Evolutionary conservation across 2,888 invertebrate species (phyloP).

Genomic region (Anoncus sp.): DNA sequence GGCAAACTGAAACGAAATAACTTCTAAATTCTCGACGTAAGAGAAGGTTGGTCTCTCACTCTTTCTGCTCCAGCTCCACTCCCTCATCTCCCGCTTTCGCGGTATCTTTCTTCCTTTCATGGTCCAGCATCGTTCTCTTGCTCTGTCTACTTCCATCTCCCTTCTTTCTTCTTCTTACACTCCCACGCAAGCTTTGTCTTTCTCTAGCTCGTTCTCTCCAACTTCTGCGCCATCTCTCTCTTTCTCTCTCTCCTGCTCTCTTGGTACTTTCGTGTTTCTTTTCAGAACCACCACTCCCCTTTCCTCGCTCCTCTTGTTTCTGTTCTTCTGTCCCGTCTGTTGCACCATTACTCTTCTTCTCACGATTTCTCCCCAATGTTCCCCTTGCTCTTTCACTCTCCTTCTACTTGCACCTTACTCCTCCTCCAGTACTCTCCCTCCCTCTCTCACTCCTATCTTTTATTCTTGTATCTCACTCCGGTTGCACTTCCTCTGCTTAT

Average conservation of each 20-base stretch:
- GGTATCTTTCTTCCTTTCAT: not conserved
- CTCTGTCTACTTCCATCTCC: slow-evolving; percentile 9
- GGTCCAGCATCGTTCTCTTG: slow-evolving; percentile 16
- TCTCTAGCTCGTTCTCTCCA: slow-evolving; percentile 6
- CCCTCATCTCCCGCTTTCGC: too few relatives aligned
- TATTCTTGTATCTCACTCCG: slow-evolving; percentile 37
- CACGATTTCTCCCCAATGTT: not conserved
- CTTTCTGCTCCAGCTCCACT: not conserved
- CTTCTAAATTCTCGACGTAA: slow-evolving; percentile 71
- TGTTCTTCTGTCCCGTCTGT: slow-evolving; percentile 10
- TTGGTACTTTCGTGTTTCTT: not conserved
- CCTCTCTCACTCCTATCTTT: slow-evolving; percentile 39
- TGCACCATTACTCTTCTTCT: slow-evolving; percentile 11
- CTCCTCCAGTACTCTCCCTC: not conserved
- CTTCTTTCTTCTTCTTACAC: not conserved
- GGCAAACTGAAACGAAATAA: slow-evolving; percentile 73
- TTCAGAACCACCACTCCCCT: not conserved
- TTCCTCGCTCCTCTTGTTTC: slow-evolving; percentile 35
- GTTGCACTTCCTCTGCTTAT: slow-evolving; percentile 46
- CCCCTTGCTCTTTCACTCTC: slow-evolving; percentile 24
- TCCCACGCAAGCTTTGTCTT: slow-evolving; percentile 17
- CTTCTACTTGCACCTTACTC: not conserved
- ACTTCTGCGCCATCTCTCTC: not conserved
- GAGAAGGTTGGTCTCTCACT: slow-evolving; percentile 37
- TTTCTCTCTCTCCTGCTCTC: not conserved